Conservation (phyloP, 2,113 vertebrate species). For the Datnioides undecimradiatus region DNA sequence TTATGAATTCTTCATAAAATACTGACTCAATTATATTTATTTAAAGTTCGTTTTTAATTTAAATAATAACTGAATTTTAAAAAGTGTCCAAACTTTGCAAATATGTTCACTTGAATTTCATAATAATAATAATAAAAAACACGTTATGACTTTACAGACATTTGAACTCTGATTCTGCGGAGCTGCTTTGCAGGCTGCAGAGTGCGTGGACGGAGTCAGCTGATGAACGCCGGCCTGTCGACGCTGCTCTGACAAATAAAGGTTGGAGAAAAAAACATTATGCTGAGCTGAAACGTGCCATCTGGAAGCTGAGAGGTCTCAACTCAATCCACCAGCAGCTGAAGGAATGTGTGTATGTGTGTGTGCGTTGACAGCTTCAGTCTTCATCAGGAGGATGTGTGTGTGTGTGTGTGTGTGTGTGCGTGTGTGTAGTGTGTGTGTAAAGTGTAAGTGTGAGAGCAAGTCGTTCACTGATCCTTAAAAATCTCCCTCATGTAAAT, state of each 20-base stretch:
- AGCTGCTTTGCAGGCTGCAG: too few species aligned
- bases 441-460: constrained; percentile 60
- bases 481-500: constrained; percentile 70
- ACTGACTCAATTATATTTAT: too few species aligned
- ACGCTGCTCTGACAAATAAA: constrained; percentile 20
- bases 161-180: too few species aligned
- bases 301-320: constrained; percentile 52
- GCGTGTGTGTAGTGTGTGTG: constrained; percentile 50
- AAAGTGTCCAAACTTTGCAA: too few species aligned
- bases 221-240: constrained; percentile 11
- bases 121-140: too few species aligned
- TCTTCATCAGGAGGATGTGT: constrained; percentile 52
- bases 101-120: too few species aligned
- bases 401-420: constrained; percentile 41
- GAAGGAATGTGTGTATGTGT: constrained; percentile 63
- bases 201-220: too few species aligned
- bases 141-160: too few species aligned
- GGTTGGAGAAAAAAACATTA: constrained; percentile 30
- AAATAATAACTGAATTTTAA: too few species aligned
- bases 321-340: constrained; percentile 42
- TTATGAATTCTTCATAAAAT: too few species aligned
- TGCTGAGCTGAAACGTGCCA: constrained; percentile 44
- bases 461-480: constrained; percentile 66
- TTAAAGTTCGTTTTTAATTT: too few species aligned
- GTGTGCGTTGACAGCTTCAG: constrained; percentile 59